Evolutionary conservation across 2,797 vertebrate genomes (phyloP).

Genomic region (Muscicapa comitata): DNA sequence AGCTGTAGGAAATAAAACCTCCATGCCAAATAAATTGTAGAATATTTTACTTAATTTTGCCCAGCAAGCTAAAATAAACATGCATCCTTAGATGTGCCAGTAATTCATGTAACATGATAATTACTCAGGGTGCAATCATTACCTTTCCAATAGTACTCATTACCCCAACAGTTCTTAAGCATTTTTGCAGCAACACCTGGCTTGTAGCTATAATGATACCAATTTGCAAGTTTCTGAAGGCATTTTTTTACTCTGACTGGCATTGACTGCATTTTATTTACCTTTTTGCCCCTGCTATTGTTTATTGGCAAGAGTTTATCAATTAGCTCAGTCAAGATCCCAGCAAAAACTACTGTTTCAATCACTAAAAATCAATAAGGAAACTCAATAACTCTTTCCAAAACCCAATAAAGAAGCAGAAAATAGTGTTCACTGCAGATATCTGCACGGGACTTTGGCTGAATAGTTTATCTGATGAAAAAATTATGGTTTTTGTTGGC

Average conservation of each 20-base stretch:
- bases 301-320: constrained; percentile 46
- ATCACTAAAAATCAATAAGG: constrained; percentile 37
- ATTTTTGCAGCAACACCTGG: background rate
- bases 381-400: constrained; percentile 37
- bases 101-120: constrained; percentile 45
- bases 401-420: constrained; percentile 23
- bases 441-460: background rate
- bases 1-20: constrained; percentile 6
- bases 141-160: constrained; percentile 11
- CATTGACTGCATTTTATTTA: constrained; percentile 33
- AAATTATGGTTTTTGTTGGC: background rate
- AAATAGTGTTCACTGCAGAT: constrained; percentile 5
- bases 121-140: constrained; percentile 50
- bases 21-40: background rate
- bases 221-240: background rate
- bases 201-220: background rate
- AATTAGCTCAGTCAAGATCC: constrained; percentile 52
- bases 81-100: background rate
- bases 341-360: constrained; percentile 13
- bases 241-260: background rate
- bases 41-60: constrained; percentile 19
- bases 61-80: constrained; percentile 56
- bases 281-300: constrained; percentile 15
- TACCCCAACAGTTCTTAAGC: background rate
- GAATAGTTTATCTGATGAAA: constrained; percentile 7